Percentiles rank a stretch among this genome's conserved stretches.
Conservation (phyloP, 1,140 invertebrate genomes). For the Heliconius himera region DNA sequence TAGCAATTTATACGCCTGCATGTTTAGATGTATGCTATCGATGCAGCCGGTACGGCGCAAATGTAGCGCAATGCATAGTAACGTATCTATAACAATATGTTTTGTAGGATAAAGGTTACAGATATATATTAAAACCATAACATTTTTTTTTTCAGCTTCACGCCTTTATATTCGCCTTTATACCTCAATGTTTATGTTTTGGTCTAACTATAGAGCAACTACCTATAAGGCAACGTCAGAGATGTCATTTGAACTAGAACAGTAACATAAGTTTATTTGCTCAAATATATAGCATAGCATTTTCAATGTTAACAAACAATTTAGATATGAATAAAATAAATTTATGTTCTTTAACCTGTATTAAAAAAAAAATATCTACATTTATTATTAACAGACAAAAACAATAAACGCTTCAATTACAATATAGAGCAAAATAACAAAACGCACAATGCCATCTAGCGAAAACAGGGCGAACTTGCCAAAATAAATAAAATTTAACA, state of each 20-base stretch:
- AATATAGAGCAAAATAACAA: neutral
- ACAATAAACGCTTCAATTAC: neutral
- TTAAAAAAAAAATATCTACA: too few species aligned
- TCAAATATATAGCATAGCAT: too few species aligned
- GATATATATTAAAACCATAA: neutral
- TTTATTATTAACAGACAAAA: too few species aligned
- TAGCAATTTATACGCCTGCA: conserved; percentile 1
- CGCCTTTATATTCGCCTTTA: too few species aligned
- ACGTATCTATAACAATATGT: neutral
- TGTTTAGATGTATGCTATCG: neutral
- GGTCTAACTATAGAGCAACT: too few species aligned
- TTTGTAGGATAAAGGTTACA: neutral
- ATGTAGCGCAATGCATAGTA: neutral
- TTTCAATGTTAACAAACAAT: too few species aligned
- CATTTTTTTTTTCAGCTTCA: neutral
- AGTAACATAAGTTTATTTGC: neutral
- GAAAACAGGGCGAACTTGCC: conserved; percentile 16
- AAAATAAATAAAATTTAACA: conserved; percentile 5
- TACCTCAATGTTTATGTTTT: too few species aligned
- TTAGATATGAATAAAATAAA: too few species aligned
- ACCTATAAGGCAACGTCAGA: neutral
- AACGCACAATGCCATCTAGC: conserved; percentile 25
- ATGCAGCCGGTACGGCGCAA: neutral
- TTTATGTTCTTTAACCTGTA: too few species aligned
- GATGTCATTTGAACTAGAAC: neutral